Evolutionary conservation across 2,888 invertebrate genomes (phyloP).

Genomic region (Glaucopsyche alexis): DNA sequence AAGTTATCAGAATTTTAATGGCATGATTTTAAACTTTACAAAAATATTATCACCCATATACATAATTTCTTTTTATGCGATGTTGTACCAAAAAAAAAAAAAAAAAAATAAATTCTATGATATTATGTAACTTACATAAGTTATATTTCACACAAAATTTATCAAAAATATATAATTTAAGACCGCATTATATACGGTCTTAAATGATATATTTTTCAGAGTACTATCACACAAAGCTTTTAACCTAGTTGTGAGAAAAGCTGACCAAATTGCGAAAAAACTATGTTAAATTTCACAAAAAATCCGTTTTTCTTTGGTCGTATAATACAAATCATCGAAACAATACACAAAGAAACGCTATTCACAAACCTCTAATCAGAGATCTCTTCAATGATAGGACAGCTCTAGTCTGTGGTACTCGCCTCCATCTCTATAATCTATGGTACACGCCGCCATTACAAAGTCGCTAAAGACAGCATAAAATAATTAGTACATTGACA

Average conservation of each 20-base stretch:
- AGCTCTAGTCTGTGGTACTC: not conserved
- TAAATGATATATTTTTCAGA: conserved; percentile 5
- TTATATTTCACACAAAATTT: not conserved
- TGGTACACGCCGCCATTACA: not conserved
- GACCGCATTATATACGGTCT: not conserved
- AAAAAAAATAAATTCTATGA: not conserved
- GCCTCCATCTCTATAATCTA: not conserved
- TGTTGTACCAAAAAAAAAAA: too few species aligned
- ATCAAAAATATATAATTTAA: not conserved
- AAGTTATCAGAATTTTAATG: not conserved
- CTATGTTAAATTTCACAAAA: not conserved
- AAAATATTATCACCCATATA: too few species aligned
- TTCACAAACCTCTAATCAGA: not conserved
- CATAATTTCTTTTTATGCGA: too few species aligned
- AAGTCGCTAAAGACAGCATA: not conserved
- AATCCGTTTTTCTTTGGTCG: not conserved
- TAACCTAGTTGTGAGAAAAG: not conserved
- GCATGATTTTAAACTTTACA: not conserved
- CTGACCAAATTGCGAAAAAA: not conserved
- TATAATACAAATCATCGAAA: not conserved
- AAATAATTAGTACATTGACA: not conserved
- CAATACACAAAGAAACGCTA: not conserved
- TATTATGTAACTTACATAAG: not conserved
- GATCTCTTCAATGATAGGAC: not conserved
- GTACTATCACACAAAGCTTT: conserved; percentile 18